Percentiles rank a stretch among this genome's conserved stretches.
These are phyloP conservation scores for Kuschelorhynchus macadamiae DNA, from an alignment of 2,888 invertebrate genomes.

Conservation along the genomic window DNA sequence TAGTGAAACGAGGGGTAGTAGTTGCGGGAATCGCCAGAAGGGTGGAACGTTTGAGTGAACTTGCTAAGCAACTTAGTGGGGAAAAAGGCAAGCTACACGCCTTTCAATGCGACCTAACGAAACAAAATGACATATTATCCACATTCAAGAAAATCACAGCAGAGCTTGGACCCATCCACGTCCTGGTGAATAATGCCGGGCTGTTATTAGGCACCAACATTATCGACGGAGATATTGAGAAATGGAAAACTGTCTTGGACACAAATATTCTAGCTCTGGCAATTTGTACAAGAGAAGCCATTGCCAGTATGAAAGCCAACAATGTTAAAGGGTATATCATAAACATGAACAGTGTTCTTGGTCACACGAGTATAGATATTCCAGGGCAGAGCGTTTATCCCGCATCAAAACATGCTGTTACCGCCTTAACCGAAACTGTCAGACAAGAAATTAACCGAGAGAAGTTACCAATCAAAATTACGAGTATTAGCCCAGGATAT, in stretches of 20 bases:
- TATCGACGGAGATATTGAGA: slow-evolving; percentile 49
- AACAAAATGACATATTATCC: slow-evolving; percentile 56
- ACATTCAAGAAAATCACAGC: slow-evolving; percentile 56
- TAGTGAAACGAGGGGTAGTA: slow-evolving; percentile 55
- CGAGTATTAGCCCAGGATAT: slow-evolving; percentile 55
- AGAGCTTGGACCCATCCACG: slow-evolving; percentile 57
- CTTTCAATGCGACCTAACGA: slow-evolving; percentile 53
- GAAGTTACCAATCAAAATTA: slow-evolving; percentile 45
- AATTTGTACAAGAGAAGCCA: slow-evolving; percentile 54
- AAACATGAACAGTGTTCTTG: no score
- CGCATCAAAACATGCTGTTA: slow-evolving; percentile 47
- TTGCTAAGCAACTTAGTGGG: slow-evolving; percentile 46
- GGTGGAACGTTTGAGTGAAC: slow-evolving; percentile 53
- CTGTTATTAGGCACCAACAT: slow-evolving; percentile 32
- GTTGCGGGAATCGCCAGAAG: slow-evolving; percentile 58
- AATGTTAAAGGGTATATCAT: slow-evolving; percentile 57
- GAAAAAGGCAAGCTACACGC: slow-evolving; percentile 54
- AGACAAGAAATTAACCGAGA: slow-evolving; percentile 46
- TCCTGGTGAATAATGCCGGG: slow-evolving; percentile 54
- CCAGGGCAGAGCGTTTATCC: slow-evolving; percentile 36
- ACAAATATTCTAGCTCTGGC: slow-evolving; percentile 44
- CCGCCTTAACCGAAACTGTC: slow-evolving; percentile 50
- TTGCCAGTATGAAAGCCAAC: slow-evolving; percentile 54
- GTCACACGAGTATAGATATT: slow-evolving; percentile 53
- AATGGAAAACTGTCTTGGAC: slow-evolving; percentile 51